Percentiles rank a stretch among this genome's conserved stretches.
Evolutionary conservation across 2,113 vertebrate species (phyloP).

Genomic region (Regulus satrapa): DNA sequence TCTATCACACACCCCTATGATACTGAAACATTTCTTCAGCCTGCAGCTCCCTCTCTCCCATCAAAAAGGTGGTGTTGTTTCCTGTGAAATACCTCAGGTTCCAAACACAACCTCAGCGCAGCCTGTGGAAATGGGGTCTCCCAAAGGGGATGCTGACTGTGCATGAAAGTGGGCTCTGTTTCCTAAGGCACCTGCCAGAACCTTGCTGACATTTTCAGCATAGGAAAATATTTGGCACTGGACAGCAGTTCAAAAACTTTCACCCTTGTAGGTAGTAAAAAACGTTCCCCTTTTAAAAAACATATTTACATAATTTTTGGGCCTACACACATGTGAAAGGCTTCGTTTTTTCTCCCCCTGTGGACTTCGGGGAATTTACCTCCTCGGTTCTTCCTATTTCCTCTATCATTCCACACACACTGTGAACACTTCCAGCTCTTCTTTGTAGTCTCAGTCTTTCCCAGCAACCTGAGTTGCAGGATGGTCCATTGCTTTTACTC

Average conservation of each 20-base stretch:
- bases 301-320: slow-evolving; percentile 2
- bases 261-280: slow-evolving; percentile 18
- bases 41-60: not conserved
- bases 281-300: not conserved
- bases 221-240: slow-evolving; percentile 52
- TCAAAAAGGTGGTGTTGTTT: slow-evolving; percentile 27
- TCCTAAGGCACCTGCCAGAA: slow-evolving; percentile 41
- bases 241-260: slow-evolving; percentile 19
- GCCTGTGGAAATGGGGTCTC: slow-evolving; percentile 15
- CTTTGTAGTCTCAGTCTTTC: not conserved
- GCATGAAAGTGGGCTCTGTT: slow-evolving; percentile 28
- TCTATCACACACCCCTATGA: not conserved
- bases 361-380: not conserved
- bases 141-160: not conserved
- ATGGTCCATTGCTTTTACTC: not conserved
- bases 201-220: slow-evolving; percentile 32
- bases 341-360: not conserved
- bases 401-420: not conserved
- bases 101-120: slow-evolving; percentile 31
- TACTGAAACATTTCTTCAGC: not conserved
- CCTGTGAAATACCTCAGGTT: slow-evolving; percentile 34
- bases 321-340: not conserved
- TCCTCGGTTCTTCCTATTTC: not conserved
- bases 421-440: not conserved
- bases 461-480: not conserved